Conservation (phyloP, 64 coral and sea anemone genomes). For the Orbicella faveolata region DNA sequence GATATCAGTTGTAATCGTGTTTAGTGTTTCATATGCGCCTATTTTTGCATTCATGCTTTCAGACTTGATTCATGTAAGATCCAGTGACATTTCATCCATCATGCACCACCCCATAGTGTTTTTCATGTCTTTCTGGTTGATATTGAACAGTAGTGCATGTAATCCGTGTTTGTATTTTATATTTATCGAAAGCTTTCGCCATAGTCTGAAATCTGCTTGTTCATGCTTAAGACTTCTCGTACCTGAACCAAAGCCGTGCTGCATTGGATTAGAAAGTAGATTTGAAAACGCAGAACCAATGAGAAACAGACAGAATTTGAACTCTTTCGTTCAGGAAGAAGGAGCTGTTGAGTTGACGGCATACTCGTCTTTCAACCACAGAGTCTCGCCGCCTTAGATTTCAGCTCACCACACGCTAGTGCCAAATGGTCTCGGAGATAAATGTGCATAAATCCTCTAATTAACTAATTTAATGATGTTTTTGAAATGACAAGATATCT, state of each 20-base stretch:
- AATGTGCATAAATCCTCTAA: no score
- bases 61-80: neutral
- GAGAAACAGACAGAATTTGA: neutral
- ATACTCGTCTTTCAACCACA: neutral
- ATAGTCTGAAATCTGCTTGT: neutral
- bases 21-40: conserved; percentile 20
- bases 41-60: neutral
- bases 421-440: no score
- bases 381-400: no score
- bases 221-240: no score
- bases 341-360: neutral
- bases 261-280: neutral
- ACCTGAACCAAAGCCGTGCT: neutral
- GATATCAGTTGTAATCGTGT: conserved; percentile 1
- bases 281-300: neutral
- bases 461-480: no score
- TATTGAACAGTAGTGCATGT: neutral
- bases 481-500: no score
- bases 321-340: neutral
- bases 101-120: neutral
- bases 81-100: neutral
- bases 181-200: conserved; percentile 13
- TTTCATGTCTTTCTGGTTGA: neutral
- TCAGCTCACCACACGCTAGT: no score
- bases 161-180: conserved; percentile 16